Conservation (phyloP, 1,140 invertebrate species). For the Onthophagus taurus region DNA sequence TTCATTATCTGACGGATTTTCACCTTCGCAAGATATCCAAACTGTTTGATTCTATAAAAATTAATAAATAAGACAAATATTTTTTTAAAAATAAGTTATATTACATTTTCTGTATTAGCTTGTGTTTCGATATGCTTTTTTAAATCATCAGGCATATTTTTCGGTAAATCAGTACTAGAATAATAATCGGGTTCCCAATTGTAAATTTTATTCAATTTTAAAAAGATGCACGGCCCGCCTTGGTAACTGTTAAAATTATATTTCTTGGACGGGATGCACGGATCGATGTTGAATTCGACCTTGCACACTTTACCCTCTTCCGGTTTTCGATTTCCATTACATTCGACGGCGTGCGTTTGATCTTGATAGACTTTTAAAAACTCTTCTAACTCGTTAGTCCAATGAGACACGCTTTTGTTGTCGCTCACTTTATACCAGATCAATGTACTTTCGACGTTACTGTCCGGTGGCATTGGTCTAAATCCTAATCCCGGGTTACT, state of each 20-base stretch:
- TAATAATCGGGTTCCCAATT: constrained; percentile 68
- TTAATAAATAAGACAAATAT: background rate
- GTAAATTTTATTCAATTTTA: constrained; percentile 77
- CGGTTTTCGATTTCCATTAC: too few species aligned
- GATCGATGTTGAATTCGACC: constrained; percentile 53
- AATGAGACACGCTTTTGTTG: constrained; percentile 62
- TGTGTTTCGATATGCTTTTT: constrained; percentile 45
- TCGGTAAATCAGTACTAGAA: constrained; percentile 46
- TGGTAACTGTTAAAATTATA: constrained; percentile 62
- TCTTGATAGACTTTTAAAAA: constrained; percentile 60
- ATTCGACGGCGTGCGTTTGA: constrained; percentile 52
- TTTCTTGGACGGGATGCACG: constrained; percentile 50
- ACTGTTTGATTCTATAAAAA: constrained; percentile 55
- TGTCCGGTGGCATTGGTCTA: constrained; percentile 70
- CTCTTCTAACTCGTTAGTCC: constrained; percentile 60
- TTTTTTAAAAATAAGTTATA: background rate
- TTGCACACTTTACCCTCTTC: constrained; percentile 56
- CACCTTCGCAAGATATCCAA: constrained; percentile 81
- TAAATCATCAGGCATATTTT: constrained; percentile 58
- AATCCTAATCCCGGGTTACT: constrained; percentile 89
- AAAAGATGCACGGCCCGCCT: constrained; percentile 62
- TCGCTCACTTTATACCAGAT: constrained; percentile 83
- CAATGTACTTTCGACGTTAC: constrained; percentile 82
- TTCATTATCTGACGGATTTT: constrained; percentile 82
- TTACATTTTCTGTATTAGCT: constrained; percentile 37